Evolutionary conservation across 1,140 invertebrate species (phyloP).

Genomic region (Meteorus sp.): DNA sequence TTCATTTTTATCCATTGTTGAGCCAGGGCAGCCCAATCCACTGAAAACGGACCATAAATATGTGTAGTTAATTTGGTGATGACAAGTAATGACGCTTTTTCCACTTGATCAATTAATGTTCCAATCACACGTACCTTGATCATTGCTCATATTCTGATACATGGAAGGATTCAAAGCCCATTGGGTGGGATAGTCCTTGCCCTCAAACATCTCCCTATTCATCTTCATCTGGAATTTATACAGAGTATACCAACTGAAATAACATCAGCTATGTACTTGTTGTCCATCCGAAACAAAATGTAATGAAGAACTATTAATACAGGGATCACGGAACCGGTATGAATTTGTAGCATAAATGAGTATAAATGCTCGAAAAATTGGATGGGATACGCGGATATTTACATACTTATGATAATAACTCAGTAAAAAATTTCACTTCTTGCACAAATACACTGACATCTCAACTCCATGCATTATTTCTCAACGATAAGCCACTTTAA

Average conservation of each 20-base stretch:
- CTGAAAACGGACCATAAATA: constrained; percentile 49
- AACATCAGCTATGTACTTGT: too few species aligned
- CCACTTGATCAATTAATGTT: background rate
- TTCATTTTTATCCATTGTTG: constrained; percentile 99
- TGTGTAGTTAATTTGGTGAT: background rate
- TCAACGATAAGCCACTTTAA: too few species aligned
- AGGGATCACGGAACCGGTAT: too few species aligned
- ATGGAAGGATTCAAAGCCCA: constrained; percentile 74
- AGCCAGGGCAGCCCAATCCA: constrained; percentile 93
- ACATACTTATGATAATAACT: too few species aligned
- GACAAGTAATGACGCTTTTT: background rate
- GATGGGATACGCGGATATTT: too few species aligned
- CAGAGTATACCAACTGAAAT: too few species aligned
- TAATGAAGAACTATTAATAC: background rate
- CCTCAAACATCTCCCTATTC: constrained; percentile 56
- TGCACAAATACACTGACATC: too few species aligned
- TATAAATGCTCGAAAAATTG: too few species aligned
- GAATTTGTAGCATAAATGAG: too few species aligned
- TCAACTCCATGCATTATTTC: too few species aligned
- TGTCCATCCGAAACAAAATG: too few species aligned
- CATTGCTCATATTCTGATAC: constrained; percentile 64
- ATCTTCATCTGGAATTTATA: constrained; percentile 50
- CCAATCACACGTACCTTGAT: constrained; percentile 51
- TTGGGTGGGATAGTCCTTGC: constrained; percentile 67
- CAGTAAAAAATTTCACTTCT: too few species aligned